Conservation (phyloP, 2,888 invertebrate species). For the Acanthoscelides obtectus region DNA sequence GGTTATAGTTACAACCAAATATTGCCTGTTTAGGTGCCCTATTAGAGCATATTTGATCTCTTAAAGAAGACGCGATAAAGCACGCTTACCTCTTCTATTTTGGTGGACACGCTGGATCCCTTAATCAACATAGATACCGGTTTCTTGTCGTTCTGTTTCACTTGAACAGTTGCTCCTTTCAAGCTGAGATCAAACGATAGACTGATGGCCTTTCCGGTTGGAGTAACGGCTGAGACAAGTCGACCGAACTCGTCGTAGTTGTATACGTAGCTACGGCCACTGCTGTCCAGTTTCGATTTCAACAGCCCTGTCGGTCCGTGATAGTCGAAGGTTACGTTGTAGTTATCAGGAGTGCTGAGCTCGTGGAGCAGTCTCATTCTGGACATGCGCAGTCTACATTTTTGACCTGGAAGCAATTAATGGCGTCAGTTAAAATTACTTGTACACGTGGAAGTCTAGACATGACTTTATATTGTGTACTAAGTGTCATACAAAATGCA, state of each 20-base stretch:
- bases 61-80: too few species aligned
- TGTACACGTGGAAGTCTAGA: too few species aligned
- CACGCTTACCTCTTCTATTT: slow-evolving; percentile 58
- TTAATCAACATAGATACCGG: slow-evolving; percentile 84
- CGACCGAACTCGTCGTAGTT: slow-evolving; percentile 94
- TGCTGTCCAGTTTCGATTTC: slow-evolving; percentile 83
- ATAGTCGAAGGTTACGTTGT: slow-evolving; percentile 91
- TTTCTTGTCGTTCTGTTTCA: slow-evolving; percentile 76
- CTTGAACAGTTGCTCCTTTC: slow-evolving; percentile 84
- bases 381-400: slow-evolving; percentile 86
- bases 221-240: slow-evolving; percentile 84
- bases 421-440: too few species aligned
- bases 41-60: too few species aligned
- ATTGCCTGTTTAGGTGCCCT: too few species aligned
- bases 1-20: too few species aligned
- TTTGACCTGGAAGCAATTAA: slow-evolving; percentile 56
- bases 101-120: slow-evolving; percentile 78
- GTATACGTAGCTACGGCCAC: slow-evolving; percentile 87
- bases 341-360: slow-evolving; percentile 86
- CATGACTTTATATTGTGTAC: too few species aligned
- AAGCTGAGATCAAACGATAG: slow-evolving; percentile 84
- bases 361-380: slow-evolving; percentile 89
- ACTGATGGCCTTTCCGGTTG: slow-evolving; percentile 90
- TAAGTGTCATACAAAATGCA: too few species aligned
- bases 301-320: slow-evolving; percentile 85